phyloP scores from a whole-genome alignment of 2,888 invertebrate genomes.

The Hylaea fasciaria region DNA sequence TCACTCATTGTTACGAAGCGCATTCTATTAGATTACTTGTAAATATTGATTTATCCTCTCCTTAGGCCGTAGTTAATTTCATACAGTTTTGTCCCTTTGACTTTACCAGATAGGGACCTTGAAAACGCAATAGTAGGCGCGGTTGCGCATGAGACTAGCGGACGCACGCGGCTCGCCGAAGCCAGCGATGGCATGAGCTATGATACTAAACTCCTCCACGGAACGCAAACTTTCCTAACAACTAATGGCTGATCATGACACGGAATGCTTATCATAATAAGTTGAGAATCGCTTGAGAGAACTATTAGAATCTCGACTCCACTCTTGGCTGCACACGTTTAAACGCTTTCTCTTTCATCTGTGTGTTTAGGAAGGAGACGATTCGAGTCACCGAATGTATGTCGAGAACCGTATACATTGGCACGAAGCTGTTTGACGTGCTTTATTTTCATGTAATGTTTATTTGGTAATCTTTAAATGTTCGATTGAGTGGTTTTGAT shows the following conservation, averaged over 20 bases:
- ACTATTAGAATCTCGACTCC: conserved; percentile 83
- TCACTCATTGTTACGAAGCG: conserved; percentile 81
- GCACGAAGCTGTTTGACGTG: conserved; percentile 84
- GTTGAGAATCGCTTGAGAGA: conserved; percentile 77
- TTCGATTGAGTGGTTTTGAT: conserved; percentile 78
- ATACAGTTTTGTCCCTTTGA: conserved; percentile 58
- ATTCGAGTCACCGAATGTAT: conserved; percentile 64
- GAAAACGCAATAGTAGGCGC: conserved; percentile 58
- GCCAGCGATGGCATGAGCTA: conserved; percentile 64
- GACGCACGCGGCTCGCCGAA: conserved; percentile 54
- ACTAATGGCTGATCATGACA: conserved; percentile 80
- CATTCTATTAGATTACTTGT: conserved; percentile 83
- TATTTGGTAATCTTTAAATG: conserved; percentile 72
- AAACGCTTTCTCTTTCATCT: conserved; percentile 82
- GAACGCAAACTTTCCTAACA: conserved; percentile 64
- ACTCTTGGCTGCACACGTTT: conserved; percentile 84
- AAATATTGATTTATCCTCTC: conserved; percentile 69
- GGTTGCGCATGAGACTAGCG: conserved; percentile 63
- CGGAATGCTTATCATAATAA: conserved; percentile 81
- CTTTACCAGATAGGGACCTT: conserved; percentile 58
- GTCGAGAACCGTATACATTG: conserved; percentile 76
- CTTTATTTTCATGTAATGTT: conserved; percentile 80
- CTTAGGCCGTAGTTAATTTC: conserved; percentile 71
- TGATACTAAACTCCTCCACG: conserved; percentile 60
- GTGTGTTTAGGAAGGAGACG: conserved; percentile 78